Evolutionary conservation across 2,888 invertebrate genomes (phyloP).

Genomic region (Crocallis elinguaria): DNA sequence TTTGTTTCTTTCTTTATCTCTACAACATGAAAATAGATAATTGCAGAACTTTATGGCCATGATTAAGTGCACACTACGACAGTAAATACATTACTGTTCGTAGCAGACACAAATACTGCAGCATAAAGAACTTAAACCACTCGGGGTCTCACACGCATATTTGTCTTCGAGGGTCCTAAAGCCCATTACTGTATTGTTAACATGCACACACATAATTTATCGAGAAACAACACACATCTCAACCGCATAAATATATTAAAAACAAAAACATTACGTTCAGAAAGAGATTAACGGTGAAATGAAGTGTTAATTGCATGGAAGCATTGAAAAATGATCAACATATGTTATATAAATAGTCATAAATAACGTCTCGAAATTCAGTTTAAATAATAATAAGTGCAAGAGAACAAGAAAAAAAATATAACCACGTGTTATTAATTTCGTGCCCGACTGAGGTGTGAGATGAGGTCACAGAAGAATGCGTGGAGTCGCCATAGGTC

Average conservation of each 20-base stretch:
- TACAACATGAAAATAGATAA: too few relatives aligned
- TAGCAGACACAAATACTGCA: too few relatives aligned
- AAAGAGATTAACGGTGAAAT: conserved; percentile 79
- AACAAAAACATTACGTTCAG: conserved; percentile 65
- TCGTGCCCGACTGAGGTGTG: conserved; percentile 79
- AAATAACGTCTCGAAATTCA: conserved; percentile 82
- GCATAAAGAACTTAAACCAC: conserved; percentile 11
- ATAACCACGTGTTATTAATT: conserved; percentile 80
- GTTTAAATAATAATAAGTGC: conserved; percentile 85
- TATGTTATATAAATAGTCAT: conserved; percentile 85
- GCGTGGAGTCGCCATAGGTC: conserved; percentile 48
- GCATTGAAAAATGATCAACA: conserved; percentile 85
- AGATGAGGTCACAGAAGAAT: conserved; percentile 63
- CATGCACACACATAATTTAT: conserved; percentile 58
- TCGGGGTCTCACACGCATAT: conserved; percentile 32
- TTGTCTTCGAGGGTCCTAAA: conserved; percentile 40
- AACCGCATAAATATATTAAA: conserved; percentile 58
- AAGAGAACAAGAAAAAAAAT: conserved; percentile 81
- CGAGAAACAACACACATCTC: conserved; percentile 48
- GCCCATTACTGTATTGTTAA: conserved; percentile 57
- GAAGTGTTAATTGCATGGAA: conserved; percentile 84
- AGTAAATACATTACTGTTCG: too few relatives aligned
- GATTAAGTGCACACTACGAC: too few relatives aligned
- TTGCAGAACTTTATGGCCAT: too few relatives aligned
- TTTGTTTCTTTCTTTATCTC: too few relatives aligned